A percentile compares a stretch with the other conserved stretches of the same genome.
Evolutionary conservation across 2,888 invertebrate species (phyloP).

Genomic region (Gymnoscelis rufifasciata): DNA sequence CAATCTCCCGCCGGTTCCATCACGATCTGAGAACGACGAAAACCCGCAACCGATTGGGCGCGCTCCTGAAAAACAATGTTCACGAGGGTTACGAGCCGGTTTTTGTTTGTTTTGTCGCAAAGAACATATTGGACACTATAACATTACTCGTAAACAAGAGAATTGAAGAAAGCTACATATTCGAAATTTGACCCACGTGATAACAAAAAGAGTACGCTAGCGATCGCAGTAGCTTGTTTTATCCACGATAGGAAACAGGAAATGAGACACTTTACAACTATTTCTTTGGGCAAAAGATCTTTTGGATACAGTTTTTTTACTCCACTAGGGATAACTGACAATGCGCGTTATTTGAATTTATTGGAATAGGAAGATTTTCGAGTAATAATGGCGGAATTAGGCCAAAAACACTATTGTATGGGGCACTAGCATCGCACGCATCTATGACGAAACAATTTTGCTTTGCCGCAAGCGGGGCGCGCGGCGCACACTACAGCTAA

Average conservation of each 20-base stretch:
- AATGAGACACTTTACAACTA: constrained; percentile 66
- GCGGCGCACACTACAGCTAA: constrained; percentile 1
- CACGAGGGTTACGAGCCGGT: constrained; percentile 60
- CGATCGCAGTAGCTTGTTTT: constrained; percentile 72
- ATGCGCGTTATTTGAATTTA: constrained; percentile 30
- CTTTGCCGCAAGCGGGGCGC: constrained; percentile 40
- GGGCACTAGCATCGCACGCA: constrained; percentile 53
- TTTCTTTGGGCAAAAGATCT: constrained; percentile 31
- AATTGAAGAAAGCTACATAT: constrained; percentile 32
- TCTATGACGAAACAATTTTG: constrained; percentile 64
- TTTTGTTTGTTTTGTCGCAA: constrained; percentile 42
- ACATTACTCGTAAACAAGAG: constrained; percentile 20
- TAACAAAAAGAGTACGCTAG: constrained; percentile 72
- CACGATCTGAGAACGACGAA: constrained; percentile 40
- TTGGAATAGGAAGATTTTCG: constrained; percentile 50
- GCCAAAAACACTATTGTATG: constrained; percentile 63
- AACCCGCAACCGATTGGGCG: constrained; percentile 49
- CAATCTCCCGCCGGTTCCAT: constrained; percentile 68
- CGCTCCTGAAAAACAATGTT: constrained; percentile 72
- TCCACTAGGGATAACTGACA: constrained; percentile 13
- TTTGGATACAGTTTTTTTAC: constrained; percentile 8
- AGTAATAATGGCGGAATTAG: constrained; percentile 73
- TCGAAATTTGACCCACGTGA: constrained; percentile 77
- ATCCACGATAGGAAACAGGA: constrained; percentile 69
- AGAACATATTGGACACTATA: constrained; percentile 11